Evolutionary conservation across 2,888 invertebrate species (phyloP), one percentile per base, ranked within the genome.

Genomic region (Stenurella melanura): DNA sequence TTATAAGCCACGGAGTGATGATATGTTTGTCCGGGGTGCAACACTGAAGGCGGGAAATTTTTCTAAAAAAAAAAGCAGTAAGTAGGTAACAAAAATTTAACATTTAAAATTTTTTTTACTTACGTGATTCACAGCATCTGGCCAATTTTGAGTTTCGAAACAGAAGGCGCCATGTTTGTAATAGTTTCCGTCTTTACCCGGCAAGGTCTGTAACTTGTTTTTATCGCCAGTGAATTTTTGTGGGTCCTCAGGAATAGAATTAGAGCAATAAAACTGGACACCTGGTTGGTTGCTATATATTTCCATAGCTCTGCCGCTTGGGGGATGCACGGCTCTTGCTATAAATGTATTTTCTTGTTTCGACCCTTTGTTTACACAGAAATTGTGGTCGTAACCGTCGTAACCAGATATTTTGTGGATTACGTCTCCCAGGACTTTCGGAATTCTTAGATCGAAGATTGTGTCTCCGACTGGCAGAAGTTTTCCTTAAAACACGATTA

Each of bases 61-160:
- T 89, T 89, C 94, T 95, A 91, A 70, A 92, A 93, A 83, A 80
- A 78, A 85, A 80, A 81, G n/a, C n/a, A n/a, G n/a, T n/a, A 54
- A 78, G 0, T 3, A 17, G 58, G 2, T 19, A n/a, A 9, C 30
- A 15, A 30, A 30, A 68, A 19, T 1, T 54, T 5, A 15, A 56
- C 57, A 68, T 34, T 73, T 17, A 15, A 56, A 56, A 50, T 38
- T 72, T 6, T 6, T 42, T 5, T 12, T 0, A 83, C 92, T 92
- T 89, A 95, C 95, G 88, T 96, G 94, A 89, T 97, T 96, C 0
- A 96, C 91, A 12, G 97, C 96, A 90, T 98, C 96, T 0, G 98
- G 98, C 90, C 94, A 98, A 87, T 96, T 96, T 89, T 98, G 98
- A 0, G 98, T 96, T 91, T 98, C 97, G 71, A 98, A 90, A 86